phyloP scores from a whole-genome alignment of 2,797 vertebrate genomes.

The Gobionotothen gibberifrons region DNA sequence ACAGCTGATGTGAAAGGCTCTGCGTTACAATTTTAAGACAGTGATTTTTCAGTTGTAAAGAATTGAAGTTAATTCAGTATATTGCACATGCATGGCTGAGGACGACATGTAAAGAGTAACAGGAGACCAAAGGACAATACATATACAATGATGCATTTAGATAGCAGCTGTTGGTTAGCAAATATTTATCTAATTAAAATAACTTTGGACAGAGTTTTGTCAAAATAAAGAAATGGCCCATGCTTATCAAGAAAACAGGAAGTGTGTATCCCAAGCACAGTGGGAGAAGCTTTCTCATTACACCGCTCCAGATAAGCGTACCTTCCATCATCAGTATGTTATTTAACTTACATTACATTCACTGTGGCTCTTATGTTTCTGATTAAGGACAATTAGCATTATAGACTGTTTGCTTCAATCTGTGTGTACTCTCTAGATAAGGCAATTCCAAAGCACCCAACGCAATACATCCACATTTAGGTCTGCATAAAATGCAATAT shows the following conservation, averaged over 20 bases:
- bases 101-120: neutral
- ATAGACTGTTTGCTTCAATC: neutral
- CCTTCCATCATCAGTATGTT: neutral
- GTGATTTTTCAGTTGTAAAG: neutral
- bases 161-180: neutral
- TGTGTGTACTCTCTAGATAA: neutral
- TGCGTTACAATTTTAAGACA: neutral
- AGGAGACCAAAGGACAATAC: no score
- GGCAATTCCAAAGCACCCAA: neutral
- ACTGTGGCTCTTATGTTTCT: neutral
- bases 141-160: neutral
- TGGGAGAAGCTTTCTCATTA: neutral
- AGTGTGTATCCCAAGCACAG: neutral
- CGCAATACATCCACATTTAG: neutral
- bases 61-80: neutral
- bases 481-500: neutral
- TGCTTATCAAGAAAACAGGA: neutral
- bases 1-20: neutral
- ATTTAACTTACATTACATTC: neutral
- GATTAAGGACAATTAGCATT: neutral
- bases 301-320: neutral
- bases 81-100: neutral
- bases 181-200: neutral
- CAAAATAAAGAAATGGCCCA: neutral
- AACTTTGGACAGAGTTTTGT: neutral